A percentile compares a stretch with the other conserved stretches of the same genome.
phyloP scores from a whole-genome alignment of 2,888 invertebrate genomes.

The Hecatera dysodea region DNA sequence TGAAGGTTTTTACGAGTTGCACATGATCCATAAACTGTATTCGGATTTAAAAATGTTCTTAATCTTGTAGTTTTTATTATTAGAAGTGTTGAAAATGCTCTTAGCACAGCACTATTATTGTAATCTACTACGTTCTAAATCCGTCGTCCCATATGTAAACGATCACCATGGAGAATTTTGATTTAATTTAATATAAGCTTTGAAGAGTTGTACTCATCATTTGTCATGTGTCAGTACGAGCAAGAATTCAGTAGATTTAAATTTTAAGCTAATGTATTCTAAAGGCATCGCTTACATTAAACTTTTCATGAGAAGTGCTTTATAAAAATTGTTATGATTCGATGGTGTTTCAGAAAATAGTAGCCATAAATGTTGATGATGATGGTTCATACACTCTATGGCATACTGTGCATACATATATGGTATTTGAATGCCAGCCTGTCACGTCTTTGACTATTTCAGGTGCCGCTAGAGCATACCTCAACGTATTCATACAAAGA shows the following conservation, averaged over 20 bases:
- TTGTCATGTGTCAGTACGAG: conserved; percentile 54
- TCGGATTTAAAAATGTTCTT: conserved; percentile 73
- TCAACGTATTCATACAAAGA: conserved; percentile 15
- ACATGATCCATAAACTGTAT: conserved; percentile 77
- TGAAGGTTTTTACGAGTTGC: conserved; percentile 82
- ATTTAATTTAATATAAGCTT: conserved; percentile 55
- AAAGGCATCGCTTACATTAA: conserved; percentile 44
- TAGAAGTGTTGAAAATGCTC: conserved; percentile 65
- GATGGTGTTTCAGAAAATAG: conserved; percentile 50
- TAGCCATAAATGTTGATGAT: conserved; percentile 49
- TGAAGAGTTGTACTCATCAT: conserved; percentile 45
- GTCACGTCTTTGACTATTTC: conserved; percentile 33
- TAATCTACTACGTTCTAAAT: conserved; percentile 64
- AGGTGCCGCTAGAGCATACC: conserved; percentile 22
- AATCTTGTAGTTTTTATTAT: conserved; percentile 67
- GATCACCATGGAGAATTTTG: conserved; percentile 51
- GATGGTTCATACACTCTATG: conserved; percentile 21
- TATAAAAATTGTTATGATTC: conserved; percentile 48
- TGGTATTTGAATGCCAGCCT: conserved; percentile 4
- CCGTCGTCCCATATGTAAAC: conserved; percentile 51
- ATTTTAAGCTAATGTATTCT: conserved; percentile 60
- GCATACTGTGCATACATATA: conserved; percentile 42
- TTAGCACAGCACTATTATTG: conserved; percentile 58
- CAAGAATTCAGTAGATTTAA: conserved; percentile 52
- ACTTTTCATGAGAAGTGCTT: conserved; percentile 53